A percentile compares a stretch with the other conserved stretches of the same genome.
Conservation (phyloP, 1,140 invertebrate species). For the Solenopsis invicta region DNA sequence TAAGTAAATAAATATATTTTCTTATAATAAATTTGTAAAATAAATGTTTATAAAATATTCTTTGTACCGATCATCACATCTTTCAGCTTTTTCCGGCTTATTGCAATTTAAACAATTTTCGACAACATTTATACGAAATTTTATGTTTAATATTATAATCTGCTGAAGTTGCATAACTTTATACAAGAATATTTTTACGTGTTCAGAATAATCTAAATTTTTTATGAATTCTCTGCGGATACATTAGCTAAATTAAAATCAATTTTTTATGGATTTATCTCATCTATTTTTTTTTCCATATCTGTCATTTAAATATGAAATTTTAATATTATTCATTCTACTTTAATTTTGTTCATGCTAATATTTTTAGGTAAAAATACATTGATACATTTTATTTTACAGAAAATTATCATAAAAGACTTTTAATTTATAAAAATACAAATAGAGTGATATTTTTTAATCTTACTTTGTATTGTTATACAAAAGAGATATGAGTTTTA, state of each 20-base stretch:
- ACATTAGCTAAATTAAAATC: slow-evolving; percentile 41
- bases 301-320: background rate
- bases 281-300: background rate
- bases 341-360: background rate
- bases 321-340: too few species aligned
- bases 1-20: too few species aligned
- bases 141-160: slow-evolving; percentile 19
- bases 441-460: background rate
- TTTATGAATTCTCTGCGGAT: background rate
- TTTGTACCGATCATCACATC: background rate
- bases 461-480: background rate
- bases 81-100: background rate
- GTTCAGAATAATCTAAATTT: background rate
- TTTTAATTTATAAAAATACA: slow-evolving; percentile 10
- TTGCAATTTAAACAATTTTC: background rate
- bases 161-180: background rate
- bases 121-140: background rate
- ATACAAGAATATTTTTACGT: background rate
- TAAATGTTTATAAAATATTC: background rate
- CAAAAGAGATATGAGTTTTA: background rate
- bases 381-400: background rate
- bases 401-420: background rate
- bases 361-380: background rate
- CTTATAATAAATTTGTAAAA: background rate
- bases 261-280: slow-evolving; percentile 10